A percentile compares a stretch with the other conserved stretches of the same genome.
Conservation (phyloP, 2,797 vertebrate genomes). For the Notolabrus celidotus region DNA sequence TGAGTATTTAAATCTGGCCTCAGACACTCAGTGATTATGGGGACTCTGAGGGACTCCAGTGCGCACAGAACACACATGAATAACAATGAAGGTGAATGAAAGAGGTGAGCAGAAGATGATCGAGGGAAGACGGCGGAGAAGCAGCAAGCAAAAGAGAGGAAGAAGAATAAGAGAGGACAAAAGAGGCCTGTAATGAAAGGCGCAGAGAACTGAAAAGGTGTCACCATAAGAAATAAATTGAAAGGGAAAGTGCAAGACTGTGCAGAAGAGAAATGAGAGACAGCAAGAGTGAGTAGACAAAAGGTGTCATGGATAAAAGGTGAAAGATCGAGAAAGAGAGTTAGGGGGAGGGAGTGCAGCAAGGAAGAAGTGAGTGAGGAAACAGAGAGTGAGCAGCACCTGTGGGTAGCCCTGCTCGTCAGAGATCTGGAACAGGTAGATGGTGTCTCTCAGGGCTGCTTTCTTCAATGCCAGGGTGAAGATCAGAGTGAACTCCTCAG, state of each 20-base stretch:
- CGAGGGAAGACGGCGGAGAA: slow-evolving; percentile 40
- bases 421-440: slow-evolving; percentile 94
- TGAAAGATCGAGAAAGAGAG: slow-evolving; percentile 7
- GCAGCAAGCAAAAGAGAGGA: slow-evolving; percentile 22
- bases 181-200: slow-evolving; percentile 54
- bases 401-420: slow-evolving; percentile 93
- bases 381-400: slow-evolving; percentile 77
- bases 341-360: not conserved
- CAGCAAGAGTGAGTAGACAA: slow-evolving; percentile 27
- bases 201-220: slow-evolving; percentile 64
- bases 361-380: not conserved
- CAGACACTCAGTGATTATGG: slow-evolving; percentile 74
- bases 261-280: slow-evolving; percentile 52
- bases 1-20: slow-evolving; percentile 79
- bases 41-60: slow-evolving; percentile 63
- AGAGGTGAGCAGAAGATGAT: slow-evolving; percentile 56
- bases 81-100: slow-evolving; percentile 77
- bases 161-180: slow-evolving; percentile 62
- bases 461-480: slow-evolving; percentile 94
- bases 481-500: slow-evolving; percentile 91
- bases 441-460: slow-evolving; percentile 87
- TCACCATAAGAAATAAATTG: slow-evolving; percentile 54
- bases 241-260: slow-evolving; percentile 62
- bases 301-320: slow-evolving; percentile 49
- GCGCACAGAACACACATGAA: slow-evolving; percentile 74